Evolutionary conservation across 2,797 vertebrate genomes (phyloP), one percentile per base, ranked within the genome.

Genomic region (Acipenser oxyrinchus): DNA sequence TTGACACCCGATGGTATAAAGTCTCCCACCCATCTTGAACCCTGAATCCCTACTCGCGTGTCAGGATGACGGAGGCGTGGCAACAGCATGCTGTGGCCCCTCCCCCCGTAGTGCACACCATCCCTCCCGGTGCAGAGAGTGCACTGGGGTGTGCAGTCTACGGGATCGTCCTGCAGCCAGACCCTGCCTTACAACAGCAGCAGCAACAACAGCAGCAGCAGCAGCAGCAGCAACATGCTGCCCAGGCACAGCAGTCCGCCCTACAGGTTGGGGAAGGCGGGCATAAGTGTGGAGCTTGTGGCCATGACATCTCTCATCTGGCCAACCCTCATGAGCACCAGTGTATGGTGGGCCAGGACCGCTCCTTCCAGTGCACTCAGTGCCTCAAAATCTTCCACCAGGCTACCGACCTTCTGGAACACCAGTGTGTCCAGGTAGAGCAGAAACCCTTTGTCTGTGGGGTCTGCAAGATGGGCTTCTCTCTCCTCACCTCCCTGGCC

Each of bases 381-480:
- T 99, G 97, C 77, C 86, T 98, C 81, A 98, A 98, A 89, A 94
- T 98, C 74, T 99, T 99, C 78, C 95, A 98, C 76, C 97, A 99
- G 82, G 96, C 97, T 9, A 98, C 96, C 0, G 96, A 99, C 70
- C 84, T 99, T 48, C 85, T 99, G 1, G 96, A 98, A 67, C 96
- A 98, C 79, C 97, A 98, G 88, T 99, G 97, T 7, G 91, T 96
- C 66, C 96, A 99, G 82, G 94, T 94, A 57, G 97, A 99, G 76
- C 96, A 99, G 86, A 99, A 99, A 80, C 97, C 97, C 1, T 99
- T 99, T 0, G 95, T 99, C 48, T 99, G 97, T 0, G 95, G 96
- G 0, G 94, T 99, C 58, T 99, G 97, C 74, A 99, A 99, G 83
- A 99, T 98, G 97, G 96, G 97, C 61, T 99, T 99, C 82, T 99